A percentile compares a stretch with the other conserved stretches of the same genome.
These are phyloP conservation scores for Antechinus stuartii DNA, from an alignment of 2,113 vertebrate species.

Conservation along the genomic window DNA sequence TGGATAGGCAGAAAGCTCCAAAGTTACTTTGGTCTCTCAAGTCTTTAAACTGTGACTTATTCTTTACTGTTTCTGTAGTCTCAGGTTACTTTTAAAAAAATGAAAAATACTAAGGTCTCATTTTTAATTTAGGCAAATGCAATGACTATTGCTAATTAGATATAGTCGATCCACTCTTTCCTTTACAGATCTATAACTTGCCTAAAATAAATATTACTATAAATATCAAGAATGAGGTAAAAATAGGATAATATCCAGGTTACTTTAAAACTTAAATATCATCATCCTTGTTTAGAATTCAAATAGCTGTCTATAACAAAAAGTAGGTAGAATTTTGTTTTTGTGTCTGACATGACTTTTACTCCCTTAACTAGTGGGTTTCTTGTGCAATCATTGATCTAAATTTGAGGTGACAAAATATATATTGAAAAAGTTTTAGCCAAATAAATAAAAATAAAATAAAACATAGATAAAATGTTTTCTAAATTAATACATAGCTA, in stretches of 20 bases:
- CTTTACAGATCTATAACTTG: conserved; percentile 38
- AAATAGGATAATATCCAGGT: conserved; percentile 26
- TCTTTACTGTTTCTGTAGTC: conserved; percentile 53
- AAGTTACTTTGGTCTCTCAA: conserved; percentile 65
- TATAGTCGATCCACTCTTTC: conserved; percentile 5
- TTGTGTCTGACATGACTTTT: background rate
- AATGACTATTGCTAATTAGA: conserved; percentile 35
- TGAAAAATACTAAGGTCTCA: conserved; percentile 37
- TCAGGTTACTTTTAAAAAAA: conserved; percentile 55
- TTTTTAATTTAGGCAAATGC: conserved; percentile 56
- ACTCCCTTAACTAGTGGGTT: background rate
- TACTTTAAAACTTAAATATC: conserved; percentile 44
- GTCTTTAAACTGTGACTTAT: conserved; percentile 48
- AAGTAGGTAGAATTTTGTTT: background rate
- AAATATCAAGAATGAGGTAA: conserved; percentile 43
- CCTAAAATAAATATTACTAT: conserved; percentile 29
- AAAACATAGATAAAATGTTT: background rate
- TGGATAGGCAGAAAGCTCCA: conserved; percentile 13
- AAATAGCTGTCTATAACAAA: background rate
- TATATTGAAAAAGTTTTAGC: background rate
- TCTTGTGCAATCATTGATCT: background rate
- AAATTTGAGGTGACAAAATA: background rate
- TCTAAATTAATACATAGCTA: background rate
- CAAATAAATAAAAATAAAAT: background rate
- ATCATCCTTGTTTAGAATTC: background rate